Percentiles rank a stretch among this genome's conserved stretches.
phyloP scores from a whole-genome alignment of 2,797 vertebrate genomes.

The Manis pentadactyla region DNA sequence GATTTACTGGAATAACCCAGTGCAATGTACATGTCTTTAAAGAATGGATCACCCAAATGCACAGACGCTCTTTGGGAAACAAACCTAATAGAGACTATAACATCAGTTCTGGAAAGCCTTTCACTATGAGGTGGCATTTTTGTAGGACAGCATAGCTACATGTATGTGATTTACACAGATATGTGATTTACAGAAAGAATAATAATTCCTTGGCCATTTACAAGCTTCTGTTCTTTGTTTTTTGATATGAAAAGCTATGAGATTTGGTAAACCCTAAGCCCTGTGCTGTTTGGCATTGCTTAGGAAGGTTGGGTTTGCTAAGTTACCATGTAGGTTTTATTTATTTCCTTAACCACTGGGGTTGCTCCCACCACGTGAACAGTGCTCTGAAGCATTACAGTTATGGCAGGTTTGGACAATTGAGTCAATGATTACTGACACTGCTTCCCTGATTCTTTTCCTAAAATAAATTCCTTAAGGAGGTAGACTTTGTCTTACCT shows the following conservation, averaged over 20 bases:
- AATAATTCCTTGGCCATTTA: neutral
- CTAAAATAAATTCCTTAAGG: constrained; percentile 6
- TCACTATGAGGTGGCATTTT: neutral
- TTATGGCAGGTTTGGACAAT: neutral
- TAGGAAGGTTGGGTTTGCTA: neutral
- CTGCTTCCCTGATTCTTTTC: neutral
- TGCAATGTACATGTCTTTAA: neutral
- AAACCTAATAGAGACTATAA: constrained; percentile 29
- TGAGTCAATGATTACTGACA: neutral
- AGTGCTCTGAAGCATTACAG: neutral
- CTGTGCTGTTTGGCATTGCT: neutral
- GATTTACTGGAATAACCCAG: constrained; percentile 54
- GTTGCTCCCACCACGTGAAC: neutral
- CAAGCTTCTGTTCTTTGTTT: neutral
- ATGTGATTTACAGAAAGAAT: neutral
- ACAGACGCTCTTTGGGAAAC: neutral
- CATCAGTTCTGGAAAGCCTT: constrained; percentile 16
- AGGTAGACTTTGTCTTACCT: neutral
- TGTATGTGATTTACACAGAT: neutral
- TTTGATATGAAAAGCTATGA: neutral
- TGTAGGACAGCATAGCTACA: neutral
- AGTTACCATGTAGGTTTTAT: neutral
- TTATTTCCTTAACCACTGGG: neutral
- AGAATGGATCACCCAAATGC: neutral
- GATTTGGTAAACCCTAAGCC: neutral